phyloP scores from a whole-genome alignment of 2,888 invertebrate genomes.

The Parelbella ahira region DNA sequence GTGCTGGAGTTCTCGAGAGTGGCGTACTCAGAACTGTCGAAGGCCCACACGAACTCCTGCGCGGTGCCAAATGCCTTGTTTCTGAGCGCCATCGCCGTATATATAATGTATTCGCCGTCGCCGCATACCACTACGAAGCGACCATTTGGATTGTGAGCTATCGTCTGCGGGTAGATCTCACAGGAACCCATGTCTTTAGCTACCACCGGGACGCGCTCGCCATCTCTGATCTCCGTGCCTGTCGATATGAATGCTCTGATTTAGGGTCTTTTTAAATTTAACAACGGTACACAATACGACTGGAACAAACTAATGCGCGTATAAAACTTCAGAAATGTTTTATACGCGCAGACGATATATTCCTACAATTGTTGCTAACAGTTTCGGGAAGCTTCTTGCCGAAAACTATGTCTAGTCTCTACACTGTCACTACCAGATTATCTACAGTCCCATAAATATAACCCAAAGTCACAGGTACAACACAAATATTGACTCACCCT shows the following conservation, averaged over 20 bases:
- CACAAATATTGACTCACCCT: conserved; percentile 69
- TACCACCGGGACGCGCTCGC: conserved; percentile 94
- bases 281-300: too few relatives aligned
- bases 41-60: conserved; percentile 99
- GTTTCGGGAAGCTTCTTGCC: too few relatives aligned
- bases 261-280: too few relatives aligned
- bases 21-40: conserved; percentile 96
- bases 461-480: too few relatives aligned
- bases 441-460: too few relatives aligned
- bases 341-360: too few relatives aligned
- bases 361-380: too few relatives aligned
- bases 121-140: conserved; percentile 96
- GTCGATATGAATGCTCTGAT: too few relatives aligned
- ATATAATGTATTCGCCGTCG: conserved; percentile 99
- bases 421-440: too few relatives aligned
- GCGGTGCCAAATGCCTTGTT: conserved; percentile 99
- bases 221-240: conserved; percentile 90
- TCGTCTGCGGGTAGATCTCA: conserved; percentile 99
- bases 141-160: conserved; percentile 99
- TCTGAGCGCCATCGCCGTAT: conserved; percentile 98
- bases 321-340: too few relatives aligned
- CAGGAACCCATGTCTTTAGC: conserved; percentile 99
- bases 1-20: conserved; percentile 93
- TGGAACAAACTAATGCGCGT: too few relatives aligned
- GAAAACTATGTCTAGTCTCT: too few relatives aligned